A percentile compares a stretch with the other conserved stretches of the same genome.
phyloP scores from a whole-genome alignment of 2,113 vertebrate genomes.

The Pterocles gutturalis region DNA sequence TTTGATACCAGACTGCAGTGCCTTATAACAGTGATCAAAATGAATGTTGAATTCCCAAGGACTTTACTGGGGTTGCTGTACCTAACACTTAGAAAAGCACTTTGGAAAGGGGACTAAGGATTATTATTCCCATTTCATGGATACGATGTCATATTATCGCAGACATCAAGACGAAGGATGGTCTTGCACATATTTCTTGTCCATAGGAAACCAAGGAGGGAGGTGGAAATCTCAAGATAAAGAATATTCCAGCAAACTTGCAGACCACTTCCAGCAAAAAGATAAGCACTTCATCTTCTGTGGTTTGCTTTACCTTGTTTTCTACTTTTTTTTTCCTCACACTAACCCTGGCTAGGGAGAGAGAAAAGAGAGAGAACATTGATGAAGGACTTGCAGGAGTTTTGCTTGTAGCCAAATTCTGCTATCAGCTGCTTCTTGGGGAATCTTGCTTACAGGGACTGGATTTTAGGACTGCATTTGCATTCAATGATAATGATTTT shows the following conservation, averaged over 20 bases:
- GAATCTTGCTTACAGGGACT: conserved; percentile 1
- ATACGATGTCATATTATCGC: not conserved
- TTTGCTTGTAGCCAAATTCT: conserved; percentile 27
- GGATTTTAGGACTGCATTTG: conserved; percentile 24
- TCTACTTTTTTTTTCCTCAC: not conserved
- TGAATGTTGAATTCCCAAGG: conserved; percentile 34
- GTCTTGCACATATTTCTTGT: not conserved
- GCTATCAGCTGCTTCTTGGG: not conserved
- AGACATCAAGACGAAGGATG: not conserved
- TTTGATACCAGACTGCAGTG: not conserved
- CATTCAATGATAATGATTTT: conserved; percentile 52
- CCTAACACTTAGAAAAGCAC: not conserved
- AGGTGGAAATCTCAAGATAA: conserved; percentile 8
- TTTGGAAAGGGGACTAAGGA: conserved; percentile 15
- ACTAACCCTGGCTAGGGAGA: not conserved
- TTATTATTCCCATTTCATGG: conserved; percentile 43
- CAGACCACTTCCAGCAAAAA: not conserved
- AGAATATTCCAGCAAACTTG: conserved; percentile 10
- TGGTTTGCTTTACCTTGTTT: conserved; percentile 3
- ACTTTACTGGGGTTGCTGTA: not conserved
- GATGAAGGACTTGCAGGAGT: conserved; percentile 5
- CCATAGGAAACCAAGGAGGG: not conserved
- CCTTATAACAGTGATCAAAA: conserved; percentile 38
- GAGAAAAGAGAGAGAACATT: not conserved
- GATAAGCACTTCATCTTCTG: conserved; percentile 25